Evolutionary conservation across 64 coral and sea anemone genomes (phyloP), one percentile per base, ranked within the genome.

Genomic region (Actinia equina): DNA sequence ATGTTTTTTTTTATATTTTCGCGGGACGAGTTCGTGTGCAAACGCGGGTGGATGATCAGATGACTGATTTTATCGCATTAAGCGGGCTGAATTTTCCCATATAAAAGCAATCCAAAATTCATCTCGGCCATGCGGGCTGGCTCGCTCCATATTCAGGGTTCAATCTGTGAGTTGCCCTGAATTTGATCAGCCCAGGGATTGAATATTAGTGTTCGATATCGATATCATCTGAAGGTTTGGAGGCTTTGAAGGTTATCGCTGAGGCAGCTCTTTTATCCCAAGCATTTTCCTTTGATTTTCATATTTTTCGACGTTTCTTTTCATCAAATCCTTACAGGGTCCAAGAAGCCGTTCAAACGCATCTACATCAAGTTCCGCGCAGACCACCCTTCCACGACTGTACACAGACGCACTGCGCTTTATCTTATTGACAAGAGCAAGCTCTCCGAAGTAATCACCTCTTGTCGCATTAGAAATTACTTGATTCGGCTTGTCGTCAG

Each of bases 271-370:
- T 59, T 80, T 89, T 26, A 89, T 15, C 17, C 92, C 87, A 43
- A 93, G 42, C 17, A 46, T 19, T 62, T 81, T 86, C 17, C 87
- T 53, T 37, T 93, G 69, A 46, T 93, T 67, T 79, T 93, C 87
- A 57, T 92, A 92, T 18, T 77, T 46, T 59, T 88, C 82, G 42
- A 51, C 61, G 55, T 87, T 87, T n/a, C 83, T 77, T 15, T 84
- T 88, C 86, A 88, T 92, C 26, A 92, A n/a, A 23, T 88, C 86
- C 17, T 43, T 42, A 9, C 92, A 93, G 1, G 92, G 88, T 4
- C 92, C 92, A 49, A 93, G 83, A 43, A 93, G 71, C 41, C 92
- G 65, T 71, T 93, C 92, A 45, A 93, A 93, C 14, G 92, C 82
- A 69, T 54, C 10, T 8, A 93, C 83, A 43, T 93, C 88, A 7